Evolutionary conservation across 1,140 invertebrate species (phyloP), one percentile per base, ranked within the genome.

Genomic region (Tetragonula clypearis): DNA sequence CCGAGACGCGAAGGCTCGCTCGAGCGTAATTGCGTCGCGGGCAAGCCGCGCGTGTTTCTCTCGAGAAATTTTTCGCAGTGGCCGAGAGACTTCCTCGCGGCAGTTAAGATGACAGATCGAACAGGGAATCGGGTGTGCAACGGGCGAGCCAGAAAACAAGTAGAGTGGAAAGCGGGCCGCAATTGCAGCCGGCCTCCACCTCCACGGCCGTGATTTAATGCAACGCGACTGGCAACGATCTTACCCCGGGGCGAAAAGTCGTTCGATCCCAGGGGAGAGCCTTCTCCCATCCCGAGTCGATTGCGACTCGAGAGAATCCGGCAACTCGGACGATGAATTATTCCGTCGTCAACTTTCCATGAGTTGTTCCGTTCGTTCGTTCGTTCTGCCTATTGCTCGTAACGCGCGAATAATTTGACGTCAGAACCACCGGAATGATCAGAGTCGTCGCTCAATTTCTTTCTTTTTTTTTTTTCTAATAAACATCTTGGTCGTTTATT

Each of bases 51-150:
- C 80, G 49, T 56, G 80, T 65, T 66, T 49, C 58, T 14, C 26
- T 58, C 30, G 30, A 15, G 4, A 66, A 60, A 66, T 82, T 75
- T 75, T 35, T 75, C 80, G 60, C 17, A 19, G 19, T 19, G 19
- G 74, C 26, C 23, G 26, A 35, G 3, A 1, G 26, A 30, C 5
- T 15, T 30, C 30, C 41, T 53, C 15, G 56, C 79, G 69, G 71
- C 71, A 74, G 56, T 82, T 75, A 66, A 73, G 72, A 87, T 88
- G 81, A 88, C 87, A 55, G 71, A 88, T 87, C 87, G 87, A 79
- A 84, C 65, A 8, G 41, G 81, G 82, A 76, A 87, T 88, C 41
- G 41, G 41, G 85, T 62, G 26, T 56, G 73, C 53, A 21, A 68
- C 65, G 56, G 41, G 69, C 69, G 85, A 78, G 62, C 71, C 86